These are phyloP conservation scores for Cynocephalus volans DNA, from an alignment of 2,113 vertebrate species.

Conservation along the genomic window DNA sequence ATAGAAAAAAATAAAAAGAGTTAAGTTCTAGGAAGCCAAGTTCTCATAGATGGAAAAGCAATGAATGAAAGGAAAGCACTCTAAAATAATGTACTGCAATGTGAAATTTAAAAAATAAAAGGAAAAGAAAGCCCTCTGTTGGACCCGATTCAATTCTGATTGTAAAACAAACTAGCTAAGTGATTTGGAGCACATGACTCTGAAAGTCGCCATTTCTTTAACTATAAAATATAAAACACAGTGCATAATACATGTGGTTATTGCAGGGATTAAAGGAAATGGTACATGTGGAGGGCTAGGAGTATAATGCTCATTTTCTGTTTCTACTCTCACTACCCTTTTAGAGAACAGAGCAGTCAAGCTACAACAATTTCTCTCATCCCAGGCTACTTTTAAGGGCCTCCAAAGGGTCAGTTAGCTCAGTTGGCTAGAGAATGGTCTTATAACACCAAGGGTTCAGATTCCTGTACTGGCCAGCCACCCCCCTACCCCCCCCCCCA, in stretches of 20 bases:
- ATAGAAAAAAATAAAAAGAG: neutral
- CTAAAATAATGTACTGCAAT: neutral
- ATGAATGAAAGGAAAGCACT: neutral
- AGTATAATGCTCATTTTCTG: neutral
- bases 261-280: neutral
- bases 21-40: neutral
- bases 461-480: too few species aligned
- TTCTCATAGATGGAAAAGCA: neutral
- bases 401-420: neutral
- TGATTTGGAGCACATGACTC: neutral
- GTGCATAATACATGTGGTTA: neutral
- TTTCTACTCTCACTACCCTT: neutral
- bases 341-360: neutral
- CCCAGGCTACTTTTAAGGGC: neutral
- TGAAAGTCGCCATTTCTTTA: constrained; percentile 10
- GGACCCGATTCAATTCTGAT: neutral
- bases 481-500: too few species aligned
- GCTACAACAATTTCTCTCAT: neutral
- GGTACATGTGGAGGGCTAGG: neutral
- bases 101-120: neutral
- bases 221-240: neutral
- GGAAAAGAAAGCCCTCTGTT: neutral
- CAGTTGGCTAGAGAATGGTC: too few species aligned
- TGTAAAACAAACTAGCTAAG: neutral
- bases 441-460: too few species aligned